Conservation (phyloP, 2,797 vertebrate genomes). For the Crotalus adamanteus region DNA sequence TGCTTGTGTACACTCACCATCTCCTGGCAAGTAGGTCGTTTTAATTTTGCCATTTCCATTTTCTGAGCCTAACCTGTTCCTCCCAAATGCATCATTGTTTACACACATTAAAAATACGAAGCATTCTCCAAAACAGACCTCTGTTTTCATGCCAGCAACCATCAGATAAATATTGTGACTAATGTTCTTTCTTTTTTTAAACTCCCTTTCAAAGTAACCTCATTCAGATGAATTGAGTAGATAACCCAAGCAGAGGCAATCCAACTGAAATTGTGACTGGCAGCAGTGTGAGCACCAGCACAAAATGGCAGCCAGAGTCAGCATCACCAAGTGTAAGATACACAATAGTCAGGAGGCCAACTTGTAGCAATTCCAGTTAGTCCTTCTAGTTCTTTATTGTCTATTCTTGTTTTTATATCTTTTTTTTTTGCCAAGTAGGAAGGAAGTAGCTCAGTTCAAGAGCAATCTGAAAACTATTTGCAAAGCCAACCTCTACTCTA, state of each 20-base stretch:
- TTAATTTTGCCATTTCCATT: not conserved
- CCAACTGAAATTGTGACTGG: not conserved
- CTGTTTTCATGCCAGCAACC: not conserved
- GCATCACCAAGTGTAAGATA: not conserved
- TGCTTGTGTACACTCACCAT: not conserved
- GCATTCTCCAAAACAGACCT: not conserved
- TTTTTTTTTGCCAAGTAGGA: not conserved
- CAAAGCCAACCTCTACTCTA: not conserved
- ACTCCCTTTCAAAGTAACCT: not conserved
- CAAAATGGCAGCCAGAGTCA: not conserved
- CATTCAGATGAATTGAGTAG: not conserved
- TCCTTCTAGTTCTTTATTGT: not conserved
- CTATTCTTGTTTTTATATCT: not conserved
- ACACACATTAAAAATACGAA: conserved; percentile 5
- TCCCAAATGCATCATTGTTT: not conserved
- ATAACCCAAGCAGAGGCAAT: not conserved
- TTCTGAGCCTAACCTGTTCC: not conserved
- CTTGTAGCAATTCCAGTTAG: not conserved
- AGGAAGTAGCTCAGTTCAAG: not conserved
- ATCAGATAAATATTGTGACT: not conserved
- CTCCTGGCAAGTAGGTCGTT: not conserved
- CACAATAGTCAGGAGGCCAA: not conserved
- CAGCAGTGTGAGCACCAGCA: not conserved
- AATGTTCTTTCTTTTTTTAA: not conserved
- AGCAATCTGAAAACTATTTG: not conserved